These are phyloP conservation scores for Rhyzopertha dominica DNA, from an alignment of 1,140 invertebrate genomes.

Conservation along the genomic window DNA sequence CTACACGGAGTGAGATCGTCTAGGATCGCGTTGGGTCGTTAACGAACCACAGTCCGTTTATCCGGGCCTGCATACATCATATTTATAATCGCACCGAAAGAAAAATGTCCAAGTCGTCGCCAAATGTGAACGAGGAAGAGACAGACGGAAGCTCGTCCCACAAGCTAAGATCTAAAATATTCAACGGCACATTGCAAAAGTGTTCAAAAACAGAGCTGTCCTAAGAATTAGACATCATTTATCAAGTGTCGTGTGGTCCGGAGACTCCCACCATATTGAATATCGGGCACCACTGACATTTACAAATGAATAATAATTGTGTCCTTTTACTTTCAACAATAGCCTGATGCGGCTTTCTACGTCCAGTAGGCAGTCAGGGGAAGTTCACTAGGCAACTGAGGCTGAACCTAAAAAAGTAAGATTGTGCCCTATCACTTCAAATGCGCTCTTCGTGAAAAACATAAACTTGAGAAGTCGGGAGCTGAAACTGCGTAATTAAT, in stretches of 20 bases:
- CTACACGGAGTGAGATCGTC: too few species aligned
- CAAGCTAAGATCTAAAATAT: conserved; percentile 21
- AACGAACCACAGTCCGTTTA: too few species aligned
- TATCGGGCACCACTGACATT: conserved; percentile 41
- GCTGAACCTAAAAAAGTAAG: too few species aligned
- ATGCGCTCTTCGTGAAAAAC: too few species aligned
- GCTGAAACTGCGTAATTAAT: too few species aligned
- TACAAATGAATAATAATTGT: conserved; percentile 44
- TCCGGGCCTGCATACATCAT: too few species aligned
- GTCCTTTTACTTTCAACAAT: conserved; percentile 38
- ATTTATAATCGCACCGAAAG: background rate
- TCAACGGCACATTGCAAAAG: conserved; percentile 21
- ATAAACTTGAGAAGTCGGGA: too few species aligned
- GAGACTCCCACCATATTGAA: conserved; percentile 42
- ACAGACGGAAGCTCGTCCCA: conserved; percentile 18
- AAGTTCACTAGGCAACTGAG: too few species aligned
- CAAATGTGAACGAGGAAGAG: conserved; percentile 6
- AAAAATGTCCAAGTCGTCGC: conserved; percentile 2
- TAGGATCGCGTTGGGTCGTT: too few species aligned
- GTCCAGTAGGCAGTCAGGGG: too few species aligned
- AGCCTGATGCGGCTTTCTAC: conserved; percentile 20
- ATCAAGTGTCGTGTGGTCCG: conserved; percentile 40
- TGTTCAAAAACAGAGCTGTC: conserved; percentile 35
- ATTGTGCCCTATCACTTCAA: too few species aligned
- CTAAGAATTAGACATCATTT: conserved; percentile 41